phyloP scores from a whole-genome alignment of 2,113 vertebrate genomes.

The Sebastes schlegelii region DNA sequence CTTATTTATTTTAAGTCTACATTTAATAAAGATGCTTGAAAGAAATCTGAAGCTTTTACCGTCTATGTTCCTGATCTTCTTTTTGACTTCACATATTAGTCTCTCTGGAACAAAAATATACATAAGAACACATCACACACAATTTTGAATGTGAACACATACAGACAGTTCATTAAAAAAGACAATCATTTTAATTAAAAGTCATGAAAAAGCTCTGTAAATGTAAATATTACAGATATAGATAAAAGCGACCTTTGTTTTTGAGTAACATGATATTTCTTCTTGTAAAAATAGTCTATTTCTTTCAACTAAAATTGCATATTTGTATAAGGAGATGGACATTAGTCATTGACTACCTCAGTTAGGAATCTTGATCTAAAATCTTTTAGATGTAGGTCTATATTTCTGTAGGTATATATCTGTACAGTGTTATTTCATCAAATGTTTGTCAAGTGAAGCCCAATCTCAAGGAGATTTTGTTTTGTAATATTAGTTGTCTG shows the following conservation, averaged over 20 bases:
- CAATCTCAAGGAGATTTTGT: too few species aligned
- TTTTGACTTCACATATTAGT: conserved; percentile 92
- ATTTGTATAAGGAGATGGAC: too few species aligned
- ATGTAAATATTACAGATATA: background rate
- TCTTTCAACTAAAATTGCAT: too few species aligned
- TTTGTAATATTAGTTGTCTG: too few species aligned
- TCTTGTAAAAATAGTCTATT: background rate
- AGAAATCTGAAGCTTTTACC: conserved; percentile 78
- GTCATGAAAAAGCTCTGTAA: background rate
- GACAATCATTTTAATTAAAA: background rate
- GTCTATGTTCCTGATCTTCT: conserved; percentile 97
- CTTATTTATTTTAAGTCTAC: conserved; percentile 2
- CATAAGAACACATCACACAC: background rate
- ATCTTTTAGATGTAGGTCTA: too few species aligned
- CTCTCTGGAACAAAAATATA: conserved; percentile 85
- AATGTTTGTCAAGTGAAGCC: too few species aligned
- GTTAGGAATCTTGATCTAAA: too few species aligned
- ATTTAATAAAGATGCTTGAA: background rate
- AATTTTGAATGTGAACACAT: background rate
- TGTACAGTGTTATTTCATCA: too few species aligned
- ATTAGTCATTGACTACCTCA: too few species aligned
- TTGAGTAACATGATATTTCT: background rate
- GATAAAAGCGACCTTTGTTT: background rate
- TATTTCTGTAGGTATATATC: too few species aligned
- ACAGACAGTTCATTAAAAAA: background rate